Evolutionary conservation across 2,888 invertebrate species (phyloP), one percentile per base, ranked within the genome.

Genomic region (Podabrus alpinus): DNA sequence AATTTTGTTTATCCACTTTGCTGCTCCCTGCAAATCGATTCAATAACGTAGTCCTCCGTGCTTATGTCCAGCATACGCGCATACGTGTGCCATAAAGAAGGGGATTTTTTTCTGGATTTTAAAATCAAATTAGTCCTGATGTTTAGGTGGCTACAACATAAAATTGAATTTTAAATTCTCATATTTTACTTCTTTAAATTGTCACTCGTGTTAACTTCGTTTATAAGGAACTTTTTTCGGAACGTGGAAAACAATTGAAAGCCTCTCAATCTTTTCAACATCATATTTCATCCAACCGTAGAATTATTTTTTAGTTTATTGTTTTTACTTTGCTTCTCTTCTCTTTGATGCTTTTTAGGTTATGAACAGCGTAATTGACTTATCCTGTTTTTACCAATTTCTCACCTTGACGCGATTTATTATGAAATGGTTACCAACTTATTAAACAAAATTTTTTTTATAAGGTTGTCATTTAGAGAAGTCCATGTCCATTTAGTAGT

Each of bases 1-100:
- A 80, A 80, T 81, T 80, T 79, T 80, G 82, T 81, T 82, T 81
- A 82, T 82, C 81, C 81, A 81, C 81, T 81, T 81, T 80, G 79
- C 76, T 76, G 70, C 75, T 76, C 78, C 74, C 73, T 74, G 71
- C 75, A 61, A 77, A 77, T 74, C 77, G 75, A 79, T 79, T 78
- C 77, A 78, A 79, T 79, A 79, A 78, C 76, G 77, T 77, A 77
- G 79, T 79, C 78, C 72, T 74, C 73, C 69, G 75, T 75, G 75
- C 71, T 75, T 77, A 25, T 77, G 77, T 77, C 77, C 77, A 71
- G 71, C 77, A 71, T 77, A 75, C 75, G 75, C 70, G 29, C 64
- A 68, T 74, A 77, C 77, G 75, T 75, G 75, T 77, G 67, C 72
- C 70, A 24, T 66, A 75, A 74, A 71, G 75, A 77, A 75, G 77